Conservation (phyloP, 2,797 vertebrate genomes). For the Danio tinwini region DNA sequence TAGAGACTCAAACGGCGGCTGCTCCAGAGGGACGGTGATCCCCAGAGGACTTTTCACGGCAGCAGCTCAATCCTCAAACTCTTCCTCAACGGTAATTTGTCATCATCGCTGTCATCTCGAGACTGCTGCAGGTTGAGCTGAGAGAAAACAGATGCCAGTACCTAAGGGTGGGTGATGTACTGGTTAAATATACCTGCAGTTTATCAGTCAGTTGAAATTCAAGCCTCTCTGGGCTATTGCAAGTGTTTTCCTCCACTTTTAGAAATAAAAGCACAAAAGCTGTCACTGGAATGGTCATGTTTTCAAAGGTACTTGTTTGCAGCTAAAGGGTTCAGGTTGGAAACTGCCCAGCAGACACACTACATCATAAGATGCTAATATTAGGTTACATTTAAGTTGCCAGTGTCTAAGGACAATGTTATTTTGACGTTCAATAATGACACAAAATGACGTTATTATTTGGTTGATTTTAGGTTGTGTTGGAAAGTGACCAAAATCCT, state of each 20-base stretch:
- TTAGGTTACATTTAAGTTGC: no score
- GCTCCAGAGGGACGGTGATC: background rate
- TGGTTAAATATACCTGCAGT: background rate
- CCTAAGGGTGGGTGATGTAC: background rate
- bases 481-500: no score
- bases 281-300: no score
- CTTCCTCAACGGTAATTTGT: background rate
- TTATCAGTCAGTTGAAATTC: background rate
- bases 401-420: no score
- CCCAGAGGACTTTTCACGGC: conserved; percentile 8
- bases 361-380: no score
- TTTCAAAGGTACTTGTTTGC: no score
- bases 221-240: background rate
- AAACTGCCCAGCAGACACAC: no score
- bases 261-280: no score
- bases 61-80: background rate
- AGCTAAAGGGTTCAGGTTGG: no score
- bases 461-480: no score
- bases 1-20: conserved; percentile 29
- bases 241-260: background rate
- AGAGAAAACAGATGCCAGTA: background rate
- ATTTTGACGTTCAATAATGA: no score
- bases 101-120: conserved; percentile 15
- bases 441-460: no score
- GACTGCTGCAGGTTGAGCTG: background rate